Evolutionary conservation across 2,113 vertebrate species (phyloP), one percentile per base, ranked within the genome.

Genomic region (Xiphias gladius): DNA sequence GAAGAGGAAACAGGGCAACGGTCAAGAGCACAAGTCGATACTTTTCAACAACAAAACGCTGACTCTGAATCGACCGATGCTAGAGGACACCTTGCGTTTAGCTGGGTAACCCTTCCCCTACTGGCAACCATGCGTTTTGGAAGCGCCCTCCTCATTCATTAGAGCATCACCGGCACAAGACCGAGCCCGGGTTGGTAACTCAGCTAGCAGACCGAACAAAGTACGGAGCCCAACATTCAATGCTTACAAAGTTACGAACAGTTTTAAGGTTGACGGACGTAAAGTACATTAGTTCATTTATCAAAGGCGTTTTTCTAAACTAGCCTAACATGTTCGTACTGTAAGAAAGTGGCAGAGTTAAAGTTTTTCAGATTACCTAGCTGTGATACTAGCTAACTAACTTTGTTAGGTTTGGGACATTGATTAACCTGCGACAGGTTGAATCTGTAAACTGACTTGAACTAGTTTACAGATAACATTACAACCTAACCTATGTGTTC

Each of bases 91-190:
- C 14, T 59, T 17, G 2, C 30, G 5, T 48, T 10, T 39, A 5
- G 7, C 24, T 11, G 11, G 52, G 2, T 9, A 2, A 7, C 14
- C 1, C 17, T 19, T 12, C 17, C 11, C 5, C 12, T 6, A 7
- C 41, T 12, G 14, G 9, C 6, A 50, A 20, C 14, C 3, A 10
- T 46, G 22, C 41, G 17, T 11, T 26, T 24, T 11, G 8, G 8
- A 48, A 50, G 1, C 73, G 24, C 11, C 0, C 4, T 22, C 0
- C 0, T 11, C 11, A 0, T 1, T 5, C 26, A 3, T 16, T 13
- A 71, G 9, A 59, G 37, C 64, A 48, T 67, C 26, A 4, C 11
- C 2, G 43, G 16, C 41, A 52, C 7, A 12, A 6, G 39, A 5
- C 1, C 8, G 16, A 5, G 24, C n/a, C 0, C 30, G 54, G 66